These are phyloP conservation scores for Rachycentron canadum DNA, from an alignment of 2,797 vertebrate species.

Conservation along the genomic window DNA sequence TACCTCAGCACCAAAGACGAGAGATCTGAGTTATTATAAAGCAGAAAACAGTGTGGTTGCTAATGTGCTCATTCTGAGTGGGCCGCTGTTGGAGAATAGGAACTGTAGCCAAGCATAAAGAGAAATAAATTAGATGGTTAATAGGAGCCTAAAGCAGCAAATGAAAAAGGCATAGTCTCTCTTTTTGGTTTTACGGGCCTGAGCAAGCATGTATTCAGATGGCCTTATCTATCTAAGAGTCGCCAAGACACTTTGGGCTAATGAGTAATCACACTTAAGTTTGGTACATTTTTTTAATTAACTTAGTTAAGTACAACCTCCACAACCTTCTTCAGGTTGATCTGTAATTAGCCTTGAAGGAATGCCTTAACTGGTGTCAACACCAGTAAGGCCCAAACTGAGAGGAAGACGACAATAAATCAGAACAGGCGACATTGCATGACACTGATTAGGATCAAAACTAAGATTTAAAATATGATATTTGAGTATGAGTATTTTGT, in stretches of 20 bases:
- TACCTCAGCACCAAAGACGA: slow-evolving; percentile 4
- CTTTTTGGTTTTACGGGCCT: slow-evolving; percentile 24
- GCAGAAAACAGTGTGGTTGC: slow-evolving; percentile 28
- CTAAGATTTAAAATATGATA: too few relatives aligned
- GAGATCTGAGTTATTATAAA: slow-evolving; percentile 28
- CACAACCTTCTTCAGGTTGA: neutral
- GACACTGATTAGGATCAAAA: neutral
- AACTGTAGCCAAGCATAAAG: slow-evolving; percentile 51
- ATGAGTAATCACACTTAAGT: slow-evolving; percentile 13
- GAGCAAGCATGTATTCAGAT: slow-evolving; percentile 12
- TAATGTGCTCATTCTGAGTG: slow-evolving; percentile 54
- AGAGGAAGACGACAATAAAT: neutral
- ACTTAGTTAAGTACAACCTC: neutral
- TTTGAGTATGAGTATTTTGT: too few relatives aligned
- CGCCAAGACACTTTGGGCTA: slow-evolving; percentile 2
- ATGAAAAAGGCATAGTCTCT: slow-evolving; percentile 35
- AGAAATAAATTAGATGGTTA: slow-evolving; percentile 64
- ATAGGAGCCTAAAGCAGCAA: slow-evolving; percentile 42
- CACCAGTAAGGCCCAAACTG: neutral
- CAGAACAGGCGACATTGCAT: neutral
- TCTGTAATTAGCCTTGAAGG: neutral
- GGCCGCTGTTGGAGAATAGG: slow-evolving; percentile 21
- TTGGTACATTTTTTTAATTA: neutral
- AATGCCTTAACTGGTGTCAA: neutral
- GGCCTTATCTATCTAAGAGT: slow-evolving; percentile 3